Base-by-base conservation (phyloP, 2,888 invertebrate species). In the Rhagonycha fulva region DNA sequence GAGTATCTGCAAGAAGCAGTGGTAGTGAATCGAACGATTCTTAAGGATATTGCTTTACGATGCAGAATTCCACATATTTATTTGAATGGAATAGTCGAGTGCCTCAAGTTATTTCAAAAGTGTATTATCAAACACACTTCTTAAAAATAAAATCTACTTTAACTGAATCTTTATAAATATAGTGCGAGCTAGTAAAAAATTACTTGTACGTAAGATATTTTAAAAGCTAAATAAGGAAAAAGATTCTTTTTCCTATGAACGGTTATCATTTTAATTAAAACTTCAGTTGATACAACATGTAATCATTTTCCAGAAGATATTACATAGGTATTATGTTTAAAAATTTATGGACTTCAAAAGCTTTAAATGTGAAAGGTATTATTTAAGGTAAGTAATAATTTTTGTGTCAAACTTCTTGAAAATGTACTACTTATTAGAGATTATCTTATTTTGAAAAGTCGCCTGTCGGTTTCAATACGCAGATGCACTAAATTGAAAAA, bases 1-100 rank as follows among this genome's bases (percentile, higher is more conserved):
- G 78, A 74, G 74, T 78, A 76, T 78, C 69, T 62, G 67, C 76
- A 74, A 74, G 68, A 70, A 74, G 74, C 68, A 76, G 73, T 71
- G 30, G 63, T n/a, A 78, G 62, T 61, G 70, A 71, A 68, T 74
- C 69, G 68, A 68, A 61, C 32, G 23, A 26, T 26, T 70, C 70
- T 71, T 61, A 68, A 62, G 70, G 70, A 74, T 76, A 73, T 73
- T 73, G 67, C 73, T 73, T 73, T 69, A 63, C 60, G 62, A 69
- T 72, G 71, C 69, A 72, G 69, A 76, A 66, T 71, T 76, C 61
- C 72, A 28, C 61, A 68, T 76, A 76, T 76, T 76, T 76, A 72
- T 72, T 68, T 75, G 75, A 71, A 72, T 72, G 66, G 71, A 63
- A 72, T 72, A 66, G 24, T 66, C 30, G 63, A 71, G 71, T 26